These are phyloP conservation scores for Pampus argenteus DNA, from an alignment of 2,797 vertebrate genomes.

Conservation along the genomic window DNA sequence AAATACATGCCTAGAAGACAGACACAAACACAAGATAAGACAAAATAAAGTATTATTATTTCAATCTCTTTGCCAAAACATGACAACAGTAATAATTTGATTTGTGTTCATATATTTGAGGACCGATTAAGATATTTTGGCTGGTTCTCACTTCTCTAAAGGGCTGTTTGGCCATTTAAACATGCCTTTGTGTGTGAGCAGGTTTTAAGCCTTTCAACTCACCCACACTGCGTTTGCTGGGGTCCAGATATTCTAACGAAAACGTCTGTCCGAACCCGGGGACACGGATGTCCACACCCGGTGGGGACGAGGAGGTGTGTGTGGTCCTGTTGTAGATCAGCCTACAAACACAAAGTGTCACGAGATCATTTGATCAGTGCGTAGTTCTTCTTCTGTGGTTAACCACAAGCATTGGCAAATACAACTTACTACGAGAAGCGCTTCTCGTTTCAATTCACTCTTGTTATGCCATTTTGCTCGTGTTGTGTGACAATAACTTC, in stretches of 20 bases:
- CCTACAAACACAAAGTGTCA: conserved; percentile 70
- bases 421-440: neutral
- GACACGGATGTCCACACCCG: conserved; percentile 91
- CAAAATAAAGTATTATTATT: neutral
- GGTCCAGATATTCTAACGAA: conserved; percentile 95
- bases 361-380: neutral
- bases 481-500: conserved; percentile 21
- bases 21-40: neutral
- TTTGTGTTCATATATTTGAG: neutral
- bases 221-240: conserved; percentile 93
- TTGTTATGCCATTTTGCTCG: neutral
- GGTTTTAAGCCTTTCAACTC: conserved; percentile 63
- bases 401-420: neutral
- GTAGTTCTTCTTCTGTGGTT: conserved; percentile 35
- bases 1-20: conserved; percentile 93
- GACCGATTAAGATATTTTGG: neutral
- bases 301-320: conserved; percentile 86
- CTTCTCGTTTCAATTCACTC: conserved; percentile 22
- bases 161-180: neutral
- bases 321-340: conserved; percentile 92
- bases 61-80: neutral
- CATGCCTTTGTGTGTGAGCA: neutral
- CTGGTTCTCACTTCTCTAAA: neutral
- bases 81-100: neutral
- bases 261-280: conserved; percentile 96